phyloP scores from a whole-genome alignment of 2,113 vertebrate species.

The Chaetura pelagica region DNA sequence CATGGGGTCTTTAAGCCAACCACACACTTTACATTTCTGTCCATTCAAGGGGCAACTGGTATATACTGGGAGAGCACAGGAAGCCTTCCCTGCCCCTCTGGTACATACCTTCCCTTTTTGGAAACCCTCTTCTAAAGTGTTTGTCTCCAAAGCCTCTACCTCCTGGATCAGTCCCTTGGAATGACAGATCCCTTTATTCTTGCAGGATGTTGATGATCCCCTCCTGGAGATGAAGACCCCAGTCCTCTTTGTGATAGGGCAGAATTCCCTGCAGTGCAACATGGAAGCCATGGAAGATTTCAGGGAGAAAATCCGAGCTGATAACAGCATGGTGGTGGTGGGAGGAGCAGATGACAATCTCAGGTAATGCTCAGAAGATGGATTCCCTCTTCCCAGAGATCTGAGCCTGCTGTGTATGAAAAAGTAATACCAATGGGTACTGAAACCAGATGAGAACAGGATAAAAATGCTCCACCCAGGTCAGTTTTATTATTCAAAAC shows the following conservation, averaged over 20 bases:
- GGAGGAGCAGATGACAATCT: constrained; percentile 96
- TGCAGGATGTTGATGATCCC: constrained; percentile 94
- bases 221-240: constrained; percentile 99
- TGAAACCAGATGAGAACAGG: not conserved
- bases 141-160: fast-evolving
- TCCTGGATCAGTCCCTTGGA: not conserved
- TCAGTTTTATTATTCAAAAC: not conserved
- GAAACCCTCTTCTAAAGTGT: not conserved
- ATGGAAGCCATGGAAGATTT: constrained; percentile 95
- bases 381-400: fast-evolving
- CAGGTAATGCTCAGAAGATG: constrained; percentile 68
- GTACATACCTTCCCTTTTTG: not conserved
- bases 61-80: fast-evolving
- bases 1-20: not conserved
- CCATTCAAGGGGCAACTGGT: too few species aligned
- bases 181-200: not conserved
- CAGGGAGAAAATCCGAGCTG: constrained; percentile 91
- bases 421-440: fast-evolving
- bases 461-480: too few species aligned
- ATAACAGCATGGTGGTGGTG: constrained; percentile 97
- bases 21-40: not conserved
- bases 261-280: constrained; percentile 93
- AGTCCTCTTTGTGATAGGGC: constrained; percentile 94
- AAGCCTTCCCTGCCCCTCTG: not conserved
- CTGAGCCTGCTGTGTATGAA: fast-evolving